Conservation (phyloP, 2,113 vertebrate genomes). For the Catagonus wagneri region DNA sequence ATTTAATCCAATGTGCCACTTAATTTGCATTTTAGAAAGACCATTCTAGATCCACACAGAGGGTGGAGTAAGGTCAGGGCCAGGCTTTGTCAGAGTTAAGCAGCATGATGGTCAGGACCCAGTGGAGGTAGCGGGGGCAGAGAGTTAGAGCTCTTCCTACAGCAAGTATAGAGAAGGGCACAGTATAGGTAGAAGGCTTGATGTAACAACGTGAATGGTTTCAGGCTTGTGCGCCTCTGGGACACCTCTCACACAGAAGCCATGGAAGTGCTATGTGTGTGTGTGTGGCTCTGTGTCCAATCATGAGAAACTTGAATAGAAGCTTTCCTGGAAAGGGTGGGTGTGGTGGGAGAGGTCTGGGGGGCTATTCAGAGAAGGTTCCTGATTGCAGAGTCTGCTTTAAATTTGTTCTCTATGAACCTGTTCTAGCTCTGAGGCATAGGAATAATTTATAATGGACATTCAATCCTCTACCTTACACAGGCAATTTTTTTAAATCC, state of each 20-base stretch:
- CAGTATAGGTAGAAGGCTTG: not conserved
- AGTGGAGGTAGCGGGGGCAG: not conserved
- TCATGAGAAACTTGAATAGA: constrained; percentile 6
- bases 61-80: not conserved
- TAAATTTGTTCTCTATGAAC: constrained; percentile 72
- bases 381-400: constrained; percentile 48
- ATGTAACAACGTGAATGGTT: not conserved
- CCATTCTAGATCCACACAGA: not conserved
- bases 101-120: not conserved
- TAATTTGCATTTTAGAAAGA: constrained; percentile 23
- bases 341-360: not conserved
- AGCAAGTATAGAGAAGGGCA: not conserved
- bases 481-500: constrained; percentile 55
- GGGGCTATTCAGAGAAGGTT: not conserved
- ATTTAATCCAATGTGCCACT: not conserved
- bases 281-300: not conserved
- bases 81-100: not conserved
- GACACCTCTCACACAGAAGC: not conserved
- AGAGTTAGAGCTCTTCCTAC: not conserved
- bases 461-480: constrained; percentile 37
- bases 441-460: constrained; percentile 73
- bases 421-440: constrained; percentile 68
- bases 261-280: not conserved
- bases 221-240: not conserved
- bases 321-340: not conserved